phyloP scores from a whole-genome alignment of 2,888 invertebrate species.

The Drosophila testacea region DNA sequence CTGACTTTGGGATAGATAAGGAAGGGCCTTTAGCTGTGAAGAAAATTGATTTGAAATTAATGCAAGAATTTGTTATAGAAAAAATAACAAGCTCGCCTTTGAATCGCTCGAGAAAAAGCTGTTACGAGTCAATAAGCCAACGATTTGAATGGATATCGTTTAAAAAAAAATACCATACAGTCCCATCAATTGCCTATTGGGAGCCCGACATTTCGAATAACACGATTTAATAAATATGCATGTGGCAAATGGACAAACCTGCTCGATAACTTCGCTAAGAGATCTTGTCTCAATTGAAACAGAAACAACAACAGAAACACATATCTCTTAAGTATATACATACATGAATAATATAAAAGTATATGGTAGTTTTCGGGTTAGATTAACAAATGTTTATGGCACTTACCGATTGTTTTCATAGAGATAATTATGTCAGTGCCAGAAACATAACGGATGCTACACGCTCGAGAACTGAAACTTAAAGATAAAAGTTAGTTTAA shows the following conservation, averaged over 20 bases:
- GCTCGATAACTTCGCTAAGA: slow-evolving; percentile 30
- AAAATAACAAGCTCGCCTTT: slow-evolving; percentile 79
- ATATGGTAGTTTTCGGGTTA: slow-evolving; percentile 31
- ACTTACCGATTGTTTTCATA: slow-evolving; percentile 41
- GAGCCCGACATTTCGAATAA: slow-evolving; percentile 7
- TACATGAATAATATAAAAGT: slow-evolving; percentile 13
- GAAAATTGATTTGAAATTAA: slow-evolving; percentile 85
- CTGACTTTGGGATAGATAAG: slow-evolving; percentile 39
- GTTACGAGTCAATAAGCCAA: slow-evolving; percentile 69
- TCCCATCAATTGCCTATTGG: slow-evolving; percentile 7
- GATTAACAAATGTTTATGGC: slow-evolving; percentile 62
- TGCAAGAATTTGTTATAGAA: slow-evolving; percentile 84
- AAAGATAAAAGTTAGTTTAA: slow-evolving; percentile 7
- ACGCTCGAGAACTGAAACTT: slow-evolving; percentile 10
- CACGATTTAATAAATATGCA: slow-evolving; percentile 67
- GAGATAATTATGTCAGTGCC: slow-evolving; percentile 30
- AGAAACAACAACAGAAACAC: slow-evolving; percentile 30
- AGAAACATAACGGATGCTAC: slow-evolving; percentile 30
- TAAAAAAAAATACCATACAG: slow-evolving; percentile 58
- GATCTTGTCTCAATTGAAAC: slow-evolving; percentile 68
- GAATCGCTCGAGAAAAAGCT: slow-evolving; percentile 75
- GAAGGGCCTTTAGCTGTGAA: slow-evolving; percentile 81
- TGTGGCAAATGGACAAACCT: slow-evolving; percentile 57
- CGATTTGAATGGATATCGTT: slow-evolving; percentile 80
- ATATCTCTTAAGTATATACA: slow-evolving; percentile 12